phyloP scores from a whole-genome alignment of 2,113 vertebrate genomes.

The Entelurus aequoreus region DNA sequence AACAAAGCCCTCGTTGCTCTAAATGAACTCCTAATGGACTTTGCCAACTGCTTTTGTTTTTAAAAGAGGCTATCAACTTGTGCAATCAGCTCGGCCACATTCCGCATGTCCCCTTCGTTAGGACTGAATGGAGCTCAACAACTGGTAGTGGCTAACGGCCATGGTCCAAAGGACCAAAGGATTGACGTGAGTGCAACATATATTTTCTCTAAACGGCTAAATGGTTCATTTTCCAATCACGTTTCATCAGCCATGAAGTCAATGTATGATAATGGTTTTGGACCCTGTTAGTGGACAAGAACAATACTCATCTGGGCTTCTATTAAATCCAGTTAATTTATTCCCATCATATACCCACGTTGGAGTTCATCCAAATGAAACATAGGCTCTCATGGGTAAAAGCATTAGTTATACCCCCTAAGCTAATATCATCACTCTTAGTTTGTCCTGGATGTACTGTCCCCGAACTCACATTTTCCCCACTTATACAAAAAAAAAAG shows the following conservation, averaged over 20 bases:
- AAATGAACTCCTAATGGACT: conserved; percentile 67
- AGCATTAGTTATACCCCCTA: conserved; percentile 49
- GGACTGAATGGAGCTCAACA: conserved; percentile 39
- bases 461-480: conserved; percentile 66
- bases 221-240: conserved; percentile 21
- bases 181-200: conserved; percentile 16
- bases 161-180: conserved; percentile 8
- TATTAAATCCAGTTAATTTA: conserved; percentile 55
- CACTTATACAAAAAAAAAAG: conserved; percentile 65
- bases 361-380: conserved; percentile 61
- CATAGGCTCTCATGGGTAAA: conserved; percentile 48
- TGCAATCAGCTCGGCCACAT: conserved; percentile 27
- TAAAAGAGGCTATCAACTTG: conserved; percentile 43
- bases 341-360: conserved; percentile 39
- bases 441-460: conserved; percentile 60
- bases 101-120: conserved; percentile 25
- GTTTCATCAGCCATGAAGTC: conserved; percentile 26
- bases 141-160: conserved; percentile 17
- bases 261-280: conserved; percentile 42
- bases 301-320: conserved; percentile 50
- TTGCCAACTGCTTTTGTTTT: conserved; percentile 46
- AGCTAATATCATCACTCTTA: conserved; percentile 57
- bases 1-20: conserved; percentile 36
- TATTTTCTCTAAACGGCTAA: conserved; percentile 29
- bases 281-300: conserved; percentile 43